Base-by-base conservation (phyloP, 2,888 invertebrate species). In the Pristionchus maxplancki region DNA sequence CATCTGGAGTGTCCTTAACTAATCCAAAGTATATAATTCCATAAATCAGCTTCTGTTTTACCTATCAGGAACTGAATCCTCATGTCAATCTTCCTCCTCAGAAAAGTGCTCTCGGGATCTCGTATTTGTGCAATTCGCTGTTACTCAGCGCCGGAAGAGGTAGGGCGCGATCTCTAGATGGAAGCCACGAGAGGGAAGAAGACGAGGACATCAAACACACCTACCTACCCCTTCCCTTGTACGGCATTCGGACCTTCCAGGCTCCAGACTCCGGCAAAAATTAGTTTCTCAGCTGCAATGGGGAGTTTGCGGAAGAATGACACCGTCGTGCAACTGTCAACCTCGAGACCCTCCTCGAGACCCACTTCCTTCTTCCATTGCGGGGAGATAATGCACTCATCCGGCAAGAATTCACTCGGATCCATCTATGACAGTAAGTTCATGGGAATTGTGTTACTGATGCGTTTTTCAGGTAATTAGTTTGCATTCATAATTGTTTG, bases 291-390 rank as follows among this genome's bases (percentile, higher is more conserved):
- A 13, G 31, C 31, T 17, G 20, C 13, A 71, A 71, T 71, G 37
- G 71, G 34, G 5, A 71, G 71, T 37, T 20, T 71, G 37, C 71
- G 71, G 37, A 37, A 71, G 71, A 37, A 71, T 24, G 58, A 58
- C 9, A 58, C 67, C 9, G 34, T 34, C 2, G 31, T 34, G 31
- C 67, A 34, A 78, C 13, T 78, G 78, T 37, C 78, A 6, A 31
- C 78, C 13, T 83, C 82, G 5, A 28, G 82, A 24, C 53, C 82
- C 0, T 83, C 82, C 6, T 83, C 82, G 17, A 28, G 82, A 31
- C 82, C 82, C 5, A 53, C 82, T 13, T 83, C 82, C 34, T 83
- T 83, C 53, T 83, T 83, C 82, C 82, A 83, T 31, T 83, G 82
- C n/a, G 82, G 82, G 31, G 82, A 83, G 53, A 83, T 83, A 20